Conservation (phyloP, 2,113 vertebrate species). For the Theristicus caerulescens region DNA sequence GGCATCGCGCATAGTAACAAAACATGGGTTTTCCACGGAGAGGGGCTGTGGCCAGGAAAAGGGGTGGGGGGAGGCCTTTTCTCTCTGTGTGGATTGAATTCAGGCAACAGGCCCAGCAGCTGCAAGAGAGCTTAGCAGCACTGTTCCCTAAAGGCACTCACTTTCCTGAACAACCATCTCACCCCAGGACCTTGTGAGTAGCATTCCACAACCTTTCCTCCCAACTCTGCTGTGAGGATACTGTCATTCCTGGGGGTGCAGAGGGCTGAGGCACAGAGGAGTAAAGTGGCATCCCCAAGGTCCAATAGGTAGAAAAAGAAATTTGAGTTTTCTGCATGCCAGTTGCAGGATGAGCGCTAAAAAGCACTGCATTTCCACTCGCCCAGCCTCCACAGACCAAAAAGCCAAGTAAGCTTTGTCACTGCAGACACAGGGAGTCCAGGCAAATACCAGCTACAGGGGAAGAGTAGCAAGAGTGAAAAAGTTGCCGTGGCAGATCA, state of each 20-base stretch:
- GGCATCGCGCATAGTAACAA: background rate
- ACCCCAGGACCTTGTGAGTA: background rate
- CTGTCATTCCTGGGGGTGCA: background rate
- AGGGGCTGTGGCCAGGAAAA: background rate
- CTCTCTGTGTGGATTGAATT: background rate
- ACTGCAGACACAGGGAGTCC: background rate
- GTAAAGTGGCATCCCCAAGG: background rate
- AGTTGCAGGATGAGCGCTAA: background rate
- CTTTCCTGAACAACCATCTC: background rate
- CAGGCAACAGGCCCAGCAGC: background rate
- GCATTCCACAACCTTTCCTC: background rate
- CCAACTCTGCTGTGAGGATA: rapidly evolving
- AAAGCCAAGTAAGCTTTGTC: background rate
- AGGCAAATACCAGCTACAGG: background rate
- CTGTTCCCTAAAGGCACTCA: background rate
- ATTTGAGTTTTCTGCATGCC: background rate
- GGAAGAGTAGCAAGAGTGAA: background rate
- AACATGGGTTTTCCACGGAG: background rate
- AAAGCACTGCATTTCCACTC: background rate
- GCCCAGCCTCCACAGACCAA: background rate
- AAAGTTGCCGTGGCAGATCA: background rate
- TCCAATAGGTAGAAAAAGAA: background rate
- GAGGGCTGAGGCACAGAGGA: background rate
- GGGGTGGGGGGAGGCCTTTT: rapidly evolving
- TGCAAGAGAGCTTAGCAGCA: background rate